Conservation (phyloP, 2,888 invertebrate species). For the Hyles lineata region DNA sequence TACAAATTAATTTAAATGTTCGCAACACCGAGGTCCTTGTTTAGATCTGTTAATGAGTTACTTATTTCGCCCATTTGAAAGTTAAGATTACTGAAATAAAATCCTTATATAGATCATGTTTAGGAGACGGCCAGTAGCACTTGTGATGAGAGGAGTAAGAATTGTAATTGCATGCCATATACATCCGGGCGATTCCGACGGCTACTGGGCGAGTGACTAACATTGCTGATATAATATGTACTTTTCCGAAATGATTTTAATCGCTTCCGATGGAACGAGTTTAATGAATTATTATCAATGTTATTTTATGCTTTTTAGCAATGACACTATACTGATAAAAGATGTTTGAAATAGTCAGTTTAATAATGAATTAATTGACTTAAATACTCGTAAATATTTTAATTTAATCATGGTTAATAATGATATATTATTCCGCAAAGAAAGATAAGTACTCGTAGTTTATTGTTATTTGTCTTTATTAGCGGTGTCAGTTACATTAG, state of each 20-base stretch:
- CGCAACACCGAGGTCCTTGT: constrained; percentile 56
- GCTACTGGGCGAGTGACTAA: not conserved
- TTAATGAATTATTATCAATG: not conserved
- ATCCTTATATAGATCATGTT: not conserved
- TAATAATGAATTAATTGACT: not conserved
- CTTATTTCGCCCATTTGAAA: constrained; percentile 61
- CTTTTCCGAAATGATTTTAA: constrained; percentile 9
- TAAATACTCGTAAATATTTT: not conserved
- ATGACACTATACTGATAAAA: not conserved
- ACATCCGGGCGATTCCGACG: not conserved
- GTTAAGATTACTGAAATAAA: constrained; percentile 52
- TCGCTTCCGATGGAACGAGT: not conserved
- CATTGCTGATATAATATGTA: constrained; percentile 1
- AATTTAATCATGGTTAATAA: not conserved
- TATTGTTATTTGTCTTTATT: constrained; percentile 19
- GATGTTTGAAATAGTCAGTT: not conserved
- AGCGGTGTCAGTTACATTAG: constrained; percentile 29
- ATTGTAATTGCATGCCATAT: not conserved
- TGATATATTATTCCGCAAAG: not conserved
- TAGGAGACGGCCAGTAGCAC: too few relatives aligned
- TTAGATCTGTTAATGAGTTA: constrained; percentile 61
- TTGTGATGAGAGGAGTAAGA: not conserved
- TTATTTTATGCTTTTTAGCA: not conserved
- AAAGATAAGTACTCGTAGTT: not conserved
- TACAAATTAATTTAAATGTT: constrained; percentile 73